Base-by-base conservation (phyloP, 2,113 vertebrate genomes). In the Zapornia atra region DNA sequence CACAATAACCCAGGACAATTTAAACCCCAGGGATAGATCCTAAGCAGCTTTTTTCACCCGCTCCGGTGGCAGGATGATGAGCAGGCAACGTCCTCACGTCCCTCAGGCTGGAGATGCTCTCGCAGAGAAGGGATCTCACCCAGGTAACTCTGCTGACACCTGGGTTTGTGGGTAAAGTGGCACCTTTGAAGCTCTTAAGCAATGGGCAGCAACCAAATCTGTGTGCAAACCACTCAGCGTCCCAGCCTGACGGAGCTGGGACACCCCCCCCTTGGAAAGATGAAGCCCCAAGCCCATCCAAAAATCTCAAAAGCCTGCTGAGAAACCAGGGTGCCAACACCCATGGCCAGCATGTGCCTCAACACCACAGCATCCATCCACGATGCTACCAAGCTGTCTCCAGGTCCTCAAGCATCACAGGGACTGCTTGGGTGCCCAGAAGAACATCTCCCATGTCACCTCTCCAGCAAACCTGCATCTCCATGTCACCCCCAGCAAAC, bases 41-140 rank as follows among this genome's bases (percentile, higher is more conserved):
- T 96, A 96, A 97, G 96, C 86, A 78, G 95, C 94, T 88, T 96
- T 94, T 83, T 82, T 76, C 68, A 77, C 44, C 87, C 86, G 48
- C 72, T 90, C 80, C 94, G 3, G 1, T 0, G 0, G 85, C 57
- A 66, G 65, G 72, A 84, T 78, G 94, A 88, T 2, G 11, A 38
- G 60, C 44, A 88, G 31, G 68, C 15, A 15, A 76, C 3, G n/a
- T 7, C 57, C 69, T 71, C 1, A 0, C 2, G 0, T 29, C 51
- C 51, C 38, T 8, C 2, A n/a, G 64, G 65, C 69, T 38, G 31
- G 26, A 81, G 79, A n/a, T 24, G 63, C 76, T 78, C 36, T 29
- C 25, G 38, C 61, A 50, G 29, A 60, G 50, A 20, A 92, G 12
- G 33, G 86, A 86, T 65, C 36, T n/a, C 11, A 6, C 85, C 33